phyloP scores from a whole-genome alignment of 1,140 invertebrate genomes.

The Doryteuthis pealeii region DNA sequence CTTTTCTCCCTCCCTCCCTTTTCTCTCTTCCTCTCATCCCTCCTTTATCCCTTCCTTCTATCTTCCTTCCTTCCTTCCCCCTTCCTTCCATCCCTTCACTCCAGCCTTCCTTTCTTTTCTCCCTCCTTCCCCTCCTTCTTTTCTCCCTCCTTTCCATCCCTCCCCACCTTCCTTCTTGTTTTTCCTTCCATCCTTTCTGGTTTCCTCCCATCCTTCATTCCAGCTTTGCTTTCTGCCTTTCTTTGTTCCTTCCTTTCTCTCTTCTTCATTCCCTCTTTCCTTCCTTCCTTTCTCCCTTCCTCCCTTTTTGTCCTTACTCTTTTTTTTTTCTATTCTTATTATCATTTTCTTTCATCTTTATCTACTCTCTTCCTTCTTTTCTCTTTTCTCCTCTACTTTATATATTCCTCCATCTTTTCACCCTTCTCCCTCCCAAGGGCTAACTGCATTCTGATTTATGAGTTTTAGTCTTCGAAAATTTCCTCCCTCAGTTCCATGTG shows the following conservation, averaged over 20 bases:
- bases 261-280: not conserved
- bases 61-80: not conserved
- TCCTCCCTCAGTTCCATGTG: not conserved
- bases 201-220: not conserved
- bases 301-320: not conserved
- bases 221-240: not conserved
- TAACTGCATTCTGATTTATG: not conserved
- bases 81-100: not conserved
- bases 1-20: not conserved
- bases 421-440: not conserved
- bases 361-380: not conserved
- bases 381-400: not conserved
- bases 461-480: not conserved
- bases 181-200: not conserved
- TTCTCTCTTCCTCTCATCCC: not conserved
- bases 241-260: not conserved
- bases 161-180: not conserved
- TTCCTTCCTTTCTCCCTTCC: not conserved
- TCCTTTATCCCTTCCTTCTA: not conserved
- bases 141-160: not conserved
- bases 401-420: not conserved
- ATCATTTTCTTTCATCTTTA: not conserved
- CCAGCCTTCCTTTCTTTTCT: not conserved
- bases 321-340: not conserved
- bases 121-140: not conserved